Percentiles rank a stretch among this genome's conserved stretches.
phyloP scores from a whole-genome alignment of 2,888 invertebrate genomes.

The Mythimna impura region DNA sequence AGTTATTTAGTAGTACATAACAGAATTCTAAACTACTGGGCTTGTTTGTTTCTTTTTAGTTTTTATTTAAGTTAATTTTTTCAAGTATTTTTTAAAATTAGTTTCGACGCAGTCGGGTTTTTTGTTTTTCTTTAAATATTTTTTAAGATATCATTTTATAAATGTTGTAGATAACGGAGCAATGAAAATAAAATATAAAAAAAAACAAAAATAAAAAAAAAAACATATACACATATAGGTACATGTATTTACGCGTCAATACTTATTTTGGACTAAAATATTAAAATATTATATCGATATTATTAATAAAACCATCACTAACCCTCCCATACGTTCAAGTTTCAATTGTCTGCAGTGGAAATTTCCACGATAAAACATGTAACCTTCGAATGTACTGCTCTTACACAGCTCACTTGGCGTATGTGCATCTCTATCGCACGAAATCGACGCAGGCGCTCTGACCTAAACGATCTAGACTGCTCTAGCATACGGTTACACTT shows the following conservation, averaged over 20 bases:
- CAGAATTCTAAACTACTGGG: too few relatives aligned
- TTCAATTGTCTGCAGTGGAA: conserved; percentile 90
- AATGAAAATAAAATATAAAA: neutral
- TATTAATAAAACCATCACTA: conserved; percentile 72
- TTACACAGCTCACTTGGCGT: conserved; percentile 70
- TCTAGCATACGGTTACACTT: conserved; percentile 69
- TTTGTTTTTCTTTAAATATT: too few relatives aligned
- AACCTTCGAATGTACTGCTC: conserved; percentile 83
- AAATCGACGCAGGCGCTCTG: conserved; percentile 88
- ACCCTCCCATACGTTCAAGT: conserved; percentile 83
- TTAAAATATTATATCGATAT: conserved; percentile 63
- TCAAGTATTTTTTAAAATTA: too few relatives aligned
- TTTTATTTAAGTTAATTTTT: too few relatives aligned
- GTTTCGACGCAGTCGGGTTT: too few relatives aligned
- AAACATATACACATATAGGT: neutral
- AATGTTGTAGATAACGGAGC: neutral
- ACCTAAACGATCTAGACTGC: conserved; percentile 81
- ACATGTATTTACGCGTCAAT: neutral
- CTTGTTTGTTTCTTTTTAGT: too few relatives aligned
- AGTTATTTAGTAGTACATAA: too few relatives aligned
- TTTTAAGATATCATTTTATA: neutral
- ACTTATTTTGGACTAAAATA: neutral
- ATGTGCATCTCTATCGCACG: conserved; percentile 77
- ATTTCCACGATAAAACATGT: conserved; percentile 89
- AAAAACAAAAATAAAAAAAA: neutral